Evolutionary conservation across 2,888 invertebrate genomes (phyloP), one percentile per base, ranked within the genome.

Genomic region (Phorcus lineatus): DNA sequence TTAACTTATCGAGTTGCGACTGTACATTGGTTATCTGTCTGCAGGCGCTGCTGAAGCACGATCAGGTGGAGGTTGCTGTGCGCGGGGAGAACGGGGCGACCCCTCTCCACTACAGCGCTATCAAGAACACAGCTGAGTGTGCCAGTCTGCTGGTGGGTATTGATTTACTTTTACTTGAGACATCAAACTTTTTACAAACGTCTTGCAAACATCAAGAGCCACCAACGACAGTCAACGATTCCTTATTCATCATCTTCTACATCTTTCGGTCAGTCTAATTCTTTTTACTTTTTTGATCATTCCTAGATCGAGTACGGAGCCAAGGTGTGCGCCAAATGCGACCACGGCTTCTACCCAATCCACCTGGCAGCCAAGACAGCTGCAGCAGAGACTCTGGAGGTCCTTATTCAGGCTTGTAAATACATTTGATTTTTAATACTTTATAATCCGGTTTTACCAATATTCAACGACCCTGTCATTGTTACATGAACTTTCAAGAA

Each of bases 321-420:
- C 55, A 95, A 95, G 90, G 96, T 96, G 77, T 95, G 96, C 89
- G 95, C 94, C 83, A 95, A 96, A 1, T 97, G 97, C 93, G 96
- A 96, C 94, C 96, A 97, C 94, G 97, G 97, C 16, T 97, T 96
- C 93, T 97, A 97, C 92, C 97, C 97, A 0, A 97, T 97, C 84
- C 97, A 97, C 93, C 96, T 97, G 90, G 97, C 97, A 0, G 97
- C 97, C 3, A 97, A 97, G 91, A 97, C 97, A 94, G 97, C 97
- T 16, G 96, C 97, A 6, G 96, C 97, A 0, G 95, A 96, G 89
- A 96, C 97, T 13, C 95, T 97, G 95, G 96, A 97, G 91, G 96
- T 96, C 77, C 95, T 96, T 85, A 94, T 96, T 1, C 95, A 96
- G 92, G 97, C 92, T 85, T 80, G 84, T 81, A 28, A n/a, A 22